phyloP scores from a whole-genome alignment of 2,113 vertebrate species.

The Hydrochoerus hydrochaeris region DNA sequence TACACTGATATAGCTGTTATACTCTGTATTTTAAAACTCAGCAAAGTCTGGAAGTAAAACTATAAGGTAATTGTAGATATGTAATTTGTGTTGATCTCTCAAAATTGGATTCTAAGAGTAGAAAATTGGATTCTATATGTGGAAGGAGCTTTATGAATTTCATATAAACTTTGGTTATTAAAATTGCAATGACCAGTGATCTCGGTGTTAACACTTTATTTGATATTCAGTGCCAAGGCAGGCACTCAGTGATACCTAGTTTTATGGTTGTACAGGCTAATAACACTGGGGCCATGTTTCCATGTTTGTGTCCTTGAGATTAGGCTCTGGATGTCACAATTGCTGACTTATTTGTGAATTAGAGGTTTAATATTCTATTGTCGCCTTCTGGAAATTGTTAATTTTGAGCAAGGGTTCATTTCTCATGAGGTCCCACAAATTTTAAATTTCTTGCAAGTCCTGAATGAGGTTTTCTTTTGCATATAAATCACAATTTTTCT shows the following conservation, averaged over 20 bases:
- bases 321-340: neutral
- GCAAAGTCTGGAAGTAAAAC: neutral
- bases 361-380: neutral
- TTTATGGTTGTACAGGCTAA: conserved; percentile 14
- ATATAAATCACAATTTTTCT: conserved; percentile 29
- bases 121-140: neutral
- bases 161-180: neutral
- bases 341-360: neutral
- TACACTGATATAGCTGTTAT: neutral
- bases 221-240: neutral
- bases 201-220: neutral
- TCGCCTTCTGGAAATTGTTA: neutral
- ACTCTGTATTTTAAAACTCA: neutral
- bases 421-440: neutral
- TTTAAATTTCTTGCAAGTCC: neutral
- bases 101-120: conserved; percentile 21
- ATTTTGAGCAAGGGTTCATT: neutral
- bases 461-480: neutral
- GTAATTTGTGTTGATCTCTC: neutral
- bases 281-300: neutral
- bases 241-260: neutral
- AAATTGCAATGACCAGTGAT: neutral
- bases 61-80: neutral
- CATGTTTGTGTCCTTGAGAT: neutral
- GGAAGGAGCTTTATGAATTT: neutral